These are phyloP conservation scores for Protula sp. DNA, from an alignment of 2,888 invertebrate species.

Conservation along the genomic window DNA sequence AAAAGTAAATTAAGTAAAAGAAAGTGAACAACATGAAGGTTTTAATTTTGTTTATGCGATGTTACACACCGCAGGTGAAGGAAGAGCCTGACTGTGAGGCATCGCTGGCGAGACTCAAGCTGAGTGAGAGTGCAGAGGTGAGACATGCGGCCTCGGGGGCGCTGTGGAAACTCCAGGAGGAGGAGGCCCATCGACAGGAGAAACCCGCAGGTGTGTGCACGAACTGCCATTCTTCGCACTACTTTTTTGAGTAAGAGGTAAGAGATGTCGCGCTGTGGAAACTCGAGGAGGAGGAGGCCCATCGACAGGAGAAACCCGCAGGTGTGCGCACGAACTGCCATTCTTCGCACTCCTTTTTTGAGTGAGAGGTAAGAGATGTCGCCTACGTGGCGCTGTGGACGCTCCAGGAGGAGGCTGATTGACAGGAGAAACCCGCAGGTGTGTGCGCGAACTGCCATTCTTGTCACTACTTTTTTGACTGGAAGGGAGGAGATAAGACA, in stretches of 20 bases:
- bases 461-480: too few species aligned
- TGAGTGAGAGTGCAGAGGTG: not conserved
- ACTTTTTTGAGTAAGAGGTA: too few species aligned
- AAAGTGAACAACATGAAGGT: too few species aligned
- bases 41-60: too few species aligned
- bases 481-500: too few species aligned
- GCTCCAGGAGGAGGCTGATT: not conserved
- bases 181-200: not conserved
- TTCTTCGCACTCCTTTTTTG: too few species aligned
- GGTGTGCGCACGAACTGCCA: too few species aligned
- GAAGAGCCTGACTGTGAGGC: constrained; percentile 4
- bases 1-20: too few species aligned
- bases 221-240: too few species aligned
- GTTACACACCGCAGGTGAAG: constrained; percentile 3
- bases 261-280: constrained; percentile 2
- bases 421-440: not conserved
- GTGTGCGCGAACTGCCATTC: too few species aligned
- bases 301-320: not conserved
- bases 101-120: not conserved
- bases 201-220: not conserved
- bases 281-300: not conserved
- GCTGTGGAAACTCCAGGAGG: constrained; percentile 4
- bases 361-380: not conserved
- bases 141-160: not conserved
- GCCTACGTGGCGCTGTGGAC: constrained; percentile 7